phyloP scores from a whole-genome alignment of 2,113 vertebrate genomes.

The Zonotrichia leucophrys region DNA sequence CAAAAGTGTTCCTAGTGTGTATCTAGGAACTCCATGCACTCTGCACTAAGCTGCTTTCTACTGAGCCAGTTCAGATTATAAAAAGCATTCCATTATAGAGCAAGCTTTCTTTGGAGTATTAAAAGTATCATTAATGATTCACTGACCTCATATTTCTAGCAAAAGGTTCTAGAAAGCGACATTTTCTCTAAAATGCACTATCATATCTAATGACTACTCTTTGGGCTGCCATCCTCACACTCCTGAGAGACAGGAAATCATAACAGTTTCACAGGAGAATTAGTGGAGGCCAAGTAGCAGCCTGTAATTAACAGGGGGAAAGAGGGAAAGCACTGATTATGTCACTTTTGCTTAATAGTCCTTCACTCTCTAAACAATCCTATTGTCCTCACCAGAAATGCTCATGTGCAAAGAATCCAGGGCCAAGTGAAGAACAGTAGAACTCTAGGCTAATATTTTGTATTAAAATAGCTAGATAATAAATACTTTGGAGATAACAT shows the following conservation, averaged over 20 bases:
- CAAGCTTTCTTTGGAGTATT: neutral
- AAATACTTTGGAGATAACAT: neutral
- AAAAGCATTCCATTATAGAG: neutral
- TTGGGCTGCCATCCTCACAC: neutral
- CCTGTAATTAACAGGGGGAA: conserved; percentile 15
- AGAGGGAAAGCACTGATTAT: neutral
- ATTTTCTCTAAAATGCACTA: neutral
- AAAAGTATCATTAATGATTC: neutral
- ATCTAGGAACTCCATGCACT: neutral
- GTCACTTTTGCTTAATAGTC: neutral
- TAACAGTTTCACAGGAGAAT: neutral
- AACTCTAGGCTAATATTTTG: neutral
- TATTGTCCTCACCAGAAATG: neutral
- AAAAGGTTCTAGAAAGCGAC: neutral
- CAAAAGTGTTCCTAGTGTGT: neutral
- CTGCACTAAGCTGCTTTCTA: neutral
- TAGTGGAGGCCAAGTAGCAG: neutral
- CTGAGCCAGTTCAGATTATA: neutral
- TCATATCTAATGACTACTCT: neutral
- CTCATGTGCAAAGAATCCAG: neutral
- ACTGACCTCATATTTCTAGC: neutral
- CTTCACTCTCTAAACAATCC: neutral
- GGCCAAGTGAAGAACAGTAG: neutral
- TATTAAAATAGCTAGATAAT: neutral
- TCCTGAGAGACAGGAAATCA: neutral